A percentile compares a stretch with the other conserved stretches of the same genome.
phyloP scores from a whole-genome alignment of 2,888 invertebrate genomes.

The Cryptocephalus primarius region DNA sequence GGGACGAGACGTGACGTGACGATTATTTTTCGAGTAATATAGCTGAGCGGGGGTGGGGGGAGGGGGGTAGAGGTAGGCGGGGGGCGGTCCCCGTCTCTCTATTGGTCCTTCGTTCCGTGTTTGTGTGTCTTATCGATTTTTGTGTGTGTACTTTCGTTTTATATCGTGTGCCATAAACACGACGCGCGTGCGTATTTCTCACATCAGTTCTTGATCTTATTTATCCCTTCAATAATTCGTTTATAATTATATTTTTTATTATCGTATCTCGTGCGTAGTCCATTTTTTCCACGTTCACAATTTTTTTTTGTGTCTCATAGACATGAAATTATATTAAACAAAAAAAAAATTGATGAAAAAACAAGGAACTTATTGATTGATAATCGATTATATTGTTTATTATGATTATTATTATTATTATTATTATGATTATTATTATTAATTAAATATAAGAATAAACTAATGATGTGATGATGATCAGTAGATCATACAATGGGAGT shows the following conservation, averaged over 20 bases:
- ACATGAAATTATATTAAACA: constrained; percentile 26
- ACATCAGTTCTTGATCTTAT: not conserved
- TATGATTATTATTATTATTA: constrained; percentile 33
- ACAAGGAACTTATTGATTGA: no score
- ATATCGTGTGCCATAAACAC: no score
- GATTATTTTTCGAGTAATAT: no score
- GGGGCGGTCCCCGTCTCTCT: no score
- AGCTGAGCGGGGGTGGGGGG: no score
- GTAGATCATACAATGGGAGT: constrained; percentile 46
- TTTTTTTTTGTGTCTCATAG: constrained; percentile 30
- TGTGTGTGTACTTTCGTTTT: no score
- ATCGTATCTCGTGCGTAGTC: not conserved
- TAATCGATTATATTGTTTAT: constrained; percentile 27
- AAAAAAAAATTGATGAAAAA: not conserved
- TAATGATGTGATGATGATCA: constrained; percentile 64
- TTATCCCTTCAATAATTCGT: not conserved
- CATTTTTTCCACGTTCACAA: constrained; percentile 31
- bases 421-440: constrained; percentile 34
- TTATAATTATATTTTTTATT: not conserved
- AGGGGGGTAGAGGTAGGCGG: no score
- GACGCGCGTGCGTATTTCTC: not conserved
- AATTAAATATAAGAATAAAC: constrained; percentile 39
- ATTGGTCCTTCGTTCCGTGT: no score
- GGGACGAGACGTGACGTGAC: no score
- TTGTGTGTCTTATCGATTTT: no score